Evolutionary conservation across 2,797 vertebrate genomes (phyloP).

Genomic region (Hirundo rustica): DNA sequence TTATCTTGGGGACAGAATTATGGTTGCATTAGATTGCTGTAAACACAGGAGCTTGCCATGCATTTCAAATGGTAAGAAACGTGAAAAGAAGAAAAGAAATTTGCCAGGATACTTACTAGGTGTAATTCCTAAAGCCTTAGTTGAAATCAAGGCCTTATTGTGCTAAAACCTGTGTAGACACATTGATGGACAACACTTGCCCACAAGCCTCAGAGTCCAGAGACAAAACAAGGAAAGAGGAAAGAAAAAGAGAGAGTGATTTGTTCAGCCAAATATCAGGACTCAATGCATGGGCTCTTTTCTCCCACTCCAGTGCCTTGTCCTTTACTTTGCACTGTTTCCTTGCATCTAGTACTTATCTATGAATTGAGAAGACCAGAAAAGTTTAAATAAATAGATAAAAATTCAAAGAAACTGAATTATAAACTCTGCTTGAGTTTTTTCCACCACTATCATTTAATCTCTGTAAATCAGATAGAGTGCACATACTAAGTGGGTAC

Average conservation of each 20-base stretch:
- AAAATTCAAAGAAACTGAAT: neutral
- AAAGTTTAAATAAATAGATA: neutral
- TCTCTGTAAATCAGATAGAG: neutral
- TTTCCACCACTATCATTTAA: neutral
- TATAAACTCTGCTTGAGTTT: neutral
- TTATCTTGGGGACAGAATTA: conserved; percentile 35
- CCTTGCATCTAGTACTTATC: neutral
- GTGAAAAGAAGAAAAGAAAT: neutral
- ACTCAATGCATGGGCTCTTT: neutral
- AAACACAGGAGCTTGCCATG: conserved; percentile 26
- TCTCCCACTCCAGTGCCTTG: neutral
- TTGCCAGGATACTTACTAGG: neutral
- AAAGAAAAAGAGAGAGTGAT: neutral
- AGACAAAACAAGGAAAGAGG: conserved; percentile 2
- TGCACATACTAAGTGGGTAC: neutral
- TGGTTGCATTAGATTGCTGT: neutral
- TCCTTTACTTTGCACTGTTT: neutral
- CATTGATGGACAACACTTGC: neutral
- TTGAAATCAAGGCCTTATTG: conserved; percentile 23
- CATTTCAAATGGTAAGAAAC: conserved; percentile 10
- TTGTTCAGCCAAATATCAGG: neutral
- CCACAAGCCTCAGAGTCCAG: neutral
- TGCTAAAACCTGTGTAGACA: conserved; percentile 2
- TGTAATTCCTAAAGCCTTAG: neutral
- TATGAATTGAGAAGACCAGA: neutral